These are phyloP conservation scores for Augochlora pura DNA, from an alignment of 1,140 invertebrate species.

Conservation along the genomic window DNA sequence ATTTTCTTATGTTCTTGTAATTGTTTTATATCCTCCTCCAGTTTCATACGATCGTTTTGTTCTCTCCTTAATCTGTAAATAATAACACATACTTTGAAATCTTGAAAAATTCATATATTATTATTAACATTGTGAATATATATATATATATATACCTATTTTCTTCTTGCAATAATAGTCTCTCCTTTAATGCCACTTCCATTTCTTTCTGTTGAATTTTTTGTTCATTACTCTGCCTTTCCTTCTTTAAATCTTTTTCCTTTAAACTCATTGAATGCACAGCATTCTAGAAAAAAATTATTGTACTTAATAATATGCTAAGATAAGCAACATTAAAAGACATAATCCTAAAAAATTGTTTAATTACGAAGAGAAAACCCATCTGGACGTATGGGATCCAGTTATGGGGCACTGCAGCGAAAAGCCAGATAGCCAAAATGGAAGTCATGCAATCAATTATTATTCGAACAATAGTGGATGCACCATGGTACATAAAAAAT, in stretches of 20 bases:
- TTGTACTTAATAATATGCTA: not conserved
- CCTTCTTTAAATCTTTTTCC: conserved; percentile 68
- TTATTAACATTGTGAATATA: not conserved
- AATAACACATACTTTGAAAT: not conserved
- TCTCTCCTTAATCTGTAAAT: conserved; percentile 72
- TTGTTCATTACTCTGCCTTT: conserved; percentile 61
- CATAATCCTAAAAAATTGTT: conserved; percentile 13
- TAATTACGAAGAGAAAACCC: not conserved
- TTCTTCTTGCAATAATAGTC: conserved; percentile 69
- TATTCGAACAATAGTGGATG: too few relatives aligned
- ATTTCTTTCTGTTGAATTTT: conserved; percentile 69
- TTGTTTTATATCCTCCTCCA: conserved; percentile 73
- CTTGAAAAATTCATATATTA: not conserved
- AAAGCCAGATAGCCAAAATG: not conserved
- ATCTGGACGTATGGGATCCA: not conserved
- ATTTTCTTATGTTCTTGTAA: conserved; percentile 69
- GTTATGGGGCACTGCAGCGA: not conserved
- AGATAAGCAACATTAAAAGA: too few relatives aligned
- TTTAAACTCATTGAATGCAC: conserved; percentile 67
- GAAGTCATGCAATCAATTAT: not conserved
- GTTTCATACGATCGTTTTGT: conserved; percentile 64
- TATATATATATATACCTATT: conserved; percentile 69
- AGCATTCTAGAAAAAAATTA: conserved; percentile 61
- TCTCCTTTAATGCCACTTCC: conserved; percentile 72
- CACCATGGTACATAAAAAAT: too few relatives aligned